Evolutionary conservation across 2,888 invertebrate species (phyloP).

Genomic region (Sminthurides aquaticus): DNA sequence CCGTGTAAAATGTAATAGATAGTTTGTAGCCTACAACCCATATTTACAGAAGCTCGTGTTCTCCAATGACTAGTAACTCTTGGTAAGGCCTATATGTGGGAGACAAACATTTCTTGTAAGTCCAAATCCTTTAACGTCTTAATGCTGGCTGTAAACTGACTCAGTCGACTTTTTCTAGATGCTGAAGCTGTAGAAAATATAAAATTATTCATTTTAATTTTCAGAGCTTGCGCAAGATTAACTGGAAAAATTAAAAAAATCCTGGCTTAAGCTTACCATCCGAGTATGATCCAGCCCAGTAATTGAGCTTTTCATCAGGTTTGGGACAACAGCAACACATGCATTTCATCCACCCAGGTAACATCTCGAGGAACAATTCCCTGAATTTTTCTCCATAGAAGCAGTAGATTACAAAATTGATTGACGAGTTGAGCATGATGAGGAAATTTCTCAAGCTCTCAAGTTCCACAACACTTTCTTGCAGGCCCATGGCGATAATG

Average conservation of each 20-base stretch:
- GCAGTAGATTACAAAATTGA: conserved; percentile 38
- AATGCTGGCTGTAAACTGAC: conserved; percentile 10
- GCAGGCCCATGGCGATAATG: neutral
- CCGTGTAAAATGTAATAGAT: too few species aligned
- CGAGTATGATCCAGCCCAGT: conserved; percentile 16
- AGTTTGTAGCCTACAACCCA: too few species aligned
- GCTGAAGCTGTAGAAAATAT: conserved; percentile 2
- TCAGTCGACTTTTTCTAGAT: conserved; percentile 4
- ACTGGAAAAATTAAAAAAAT: too few species aligned
- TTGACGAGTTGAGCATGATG: conserved; percentile 31
- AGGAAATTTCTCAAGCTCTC: conserved; percentile 29
- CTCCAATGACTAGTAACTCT: too few species aligned
- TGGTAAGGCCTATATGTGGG: conserved; percentile 13
- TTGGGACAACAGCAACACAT: conserved; percentile 18
- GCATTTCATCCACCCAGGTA: conserved; percentile 10
- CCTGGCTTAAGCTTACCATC: conserved; percentile 19
- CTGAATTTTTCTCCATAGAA: conserved; percentile 33
- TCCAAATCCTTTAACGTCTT: conserved; percentile 10
- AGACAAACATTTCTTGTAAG: conserved; percentile 1
- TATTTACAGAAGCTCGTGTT: too few species aligned
- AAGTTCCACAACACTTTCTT: conserved; percentile 14
- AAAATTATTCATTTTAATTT: neutral
- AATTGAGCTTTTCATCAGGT: neutral
- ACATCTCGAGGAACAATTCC: conserved; percentile 25
- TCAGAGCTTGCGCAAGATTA: neutral